Conservation (phyloP, 2,888 invertebrate species). For the Pristionchus exspectatus region DNA sequence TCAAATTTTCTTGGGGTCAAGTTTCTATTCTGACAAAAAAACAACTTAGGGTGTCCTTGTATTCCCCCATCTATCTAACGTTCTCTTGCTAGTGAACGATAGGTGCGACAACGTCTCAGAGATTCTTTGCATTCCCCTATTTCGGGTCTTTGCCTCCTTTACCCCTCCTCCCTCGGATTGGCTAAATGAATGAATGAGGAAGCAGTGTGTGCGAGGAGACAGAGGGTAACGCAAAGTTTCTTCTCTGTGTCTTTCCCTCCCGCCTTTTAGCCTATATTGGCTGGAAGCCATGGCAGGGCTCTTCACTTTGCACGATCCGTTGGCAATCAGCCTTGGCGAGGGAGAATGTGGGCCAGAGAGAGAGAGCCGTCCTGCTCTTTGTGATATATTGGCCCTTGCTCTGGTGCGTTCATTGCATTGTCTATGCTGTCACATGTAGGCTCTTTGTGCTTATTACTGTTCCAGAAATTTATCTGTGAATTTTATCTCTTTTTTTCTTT, state of each 20-base stretch:
- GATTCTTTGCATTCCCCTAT: slow-evolving; percentile 1
- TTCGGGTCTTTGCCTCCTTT: neutral
- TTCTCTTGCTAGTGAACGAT: too few relatives aligned
- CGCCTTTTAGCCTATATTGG: slow-evolving; percentile 20
- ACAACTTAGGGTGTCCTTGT: too few relatives aligned
- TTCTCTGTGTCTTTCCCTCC: neutral
- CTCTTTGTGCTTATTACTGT: neutral
- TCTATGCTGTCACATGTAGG: neutral
- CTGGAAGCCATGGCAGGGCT: neutral
- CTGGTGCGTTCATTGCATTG: slow-evolving; percentile 1
- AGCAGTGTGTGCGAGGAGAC: slow-evolving; percentile 10
- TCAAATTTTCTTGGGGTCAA: neutral
- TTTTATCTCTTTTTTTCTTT: neutral
- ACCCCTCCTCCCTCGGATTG: neutral
- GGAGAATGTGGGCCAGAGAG: neutral
- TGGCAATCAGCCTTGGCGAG: neutral
- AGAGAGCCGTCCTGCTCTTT: neutral
- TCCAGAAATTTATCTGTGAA: neutral
- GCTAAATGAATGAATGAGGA: slow-evolving; percentile 42
- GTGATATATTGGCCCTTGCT: neutral
- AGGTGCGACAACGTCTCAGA: too few relatives aligned
- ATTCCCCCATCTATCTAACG: too few relatives aligned
- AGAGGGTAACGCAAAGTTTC: neutral
- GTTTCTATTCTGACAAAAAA: too few relatives aligned
- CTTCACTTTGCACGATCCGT: neutral